Conservation (phyloP, 2,888 invertebrate genomes). For the Spodoptera littoralis region DNA sequence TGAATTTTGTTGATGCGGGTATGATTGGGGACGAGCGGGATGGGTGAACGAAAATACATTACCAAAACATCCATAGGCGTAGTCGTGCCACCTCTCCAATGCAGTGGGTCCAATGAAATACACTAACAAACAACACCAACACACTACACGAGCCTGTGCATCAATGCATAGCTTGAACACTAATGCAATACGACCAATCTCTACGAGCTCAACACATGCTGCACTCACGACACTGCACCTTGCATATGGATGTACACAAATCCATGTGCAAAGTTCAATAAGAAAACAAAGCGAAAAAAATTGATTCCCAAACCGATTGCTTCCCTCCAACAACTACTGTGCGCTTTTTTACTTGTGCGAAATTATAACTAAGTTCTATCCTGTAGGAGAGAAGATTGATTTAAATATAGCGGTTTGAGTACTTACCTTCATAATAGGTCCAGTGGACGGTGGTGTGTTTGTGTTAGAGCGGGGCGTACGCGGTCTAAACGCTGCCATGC, state of each 20-base stretch:
- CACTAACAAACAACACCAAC: conserved; percentile 86
- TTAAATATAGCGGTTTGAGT: conserved; percentile 67
- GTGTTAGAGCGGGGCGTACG: conserved; percentile 95
- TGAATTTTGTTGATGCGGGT: conserved; percentile 74
- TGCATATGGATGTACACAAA: conserved; percentile 80
- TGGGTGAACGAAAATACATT: conserved; percentile 83
- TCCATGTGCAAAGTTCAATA: conserved; percentile 84
- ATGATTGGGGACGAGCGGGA: conserved; percentile 81
- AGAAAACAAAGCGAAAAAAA: conserved; percentile 77
- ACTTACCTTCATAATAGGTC: conserved; percentile 98
- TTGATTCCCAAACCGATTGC: conserved; percentile 85
- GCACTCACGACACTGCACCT: conserved; percentile 83
- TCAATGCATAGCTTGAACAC: conserved; percentile 86
- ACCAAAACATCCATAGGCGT: conserved; percentile 85
- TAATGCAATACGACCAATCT: conserved; percentile 87
- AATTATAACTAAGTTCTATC: conserved; percentile 78
- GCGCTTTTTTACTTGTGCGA: conserved; percentile 85
- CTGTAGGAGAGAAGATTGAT: conserved; percentile 75
- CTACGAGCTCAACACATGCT: conserved; percentile 88
- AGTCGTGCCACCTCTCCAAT: conserved; percentile 88
- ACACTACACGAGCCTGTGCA: conserved; percentile 86
- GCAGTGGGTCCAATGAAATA: conserved; percentile 85
- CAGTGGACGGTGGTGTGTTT: conserved; percentile 91
- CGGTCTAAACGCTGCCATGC: conserved; percentile 99
- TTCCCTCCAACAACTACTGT: conserved; percentile 87